Base-by-base conservation (phyloP, 2,888 invertebrate genomes). In the Alsophila aescularia region DNA sequence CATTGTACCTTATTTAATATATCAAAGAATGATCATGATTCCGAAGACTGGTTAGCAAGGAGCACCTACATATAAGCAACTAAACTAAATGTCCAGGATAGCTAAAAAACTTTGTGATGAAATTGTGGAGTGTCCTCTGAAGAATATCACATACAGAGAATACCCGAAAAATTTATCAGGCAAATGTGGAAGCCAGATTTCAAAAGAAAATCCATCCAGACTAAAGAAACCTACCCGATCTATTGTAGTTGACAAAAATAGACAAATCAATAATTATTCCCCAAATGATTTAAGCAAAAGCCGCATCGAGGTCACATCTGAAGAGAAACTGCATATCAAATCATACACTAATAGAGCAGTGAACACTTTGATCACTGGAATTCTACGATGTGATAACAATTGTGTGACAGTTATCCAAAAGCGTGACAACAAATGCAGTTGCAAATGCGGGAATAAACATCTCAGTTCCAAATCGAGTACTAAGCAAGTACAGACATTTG, bases 51-150 rank as follows among this genome's bases (percentile, higher is more conserved):
- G 44, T 44, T 44, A 36, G 9, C 34, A 24, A 24, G 9, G 6
- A n/a, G 21, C 2, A 36, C 5, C 43, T 52, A 48, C 31, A 15
- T 31, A 31, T 35, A 34, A 21, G 13, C 15, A 40, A 21, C 31
- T 14, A 29, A 16, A 16, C 41, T 35, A 41, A 73, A 86, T 84
- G 83, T 79, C 85, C 61, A 69, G 67, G 34, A 62, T 82, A 70
- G 81, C 82, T 49, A 75, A 77, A 67, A 76, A 73, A 66, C 73
- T 87, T 47, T 83, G 81, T 52, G 62, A 77, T 57, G 81, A 83
- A 57, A 77, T 85, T 36, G 82, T 83, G 47, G 76, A 82, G 36
- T 74, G 80, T 32, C 62, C 66, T 48, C 29, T 75, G 14, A 72
- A 70, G 41, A 56, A 67, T 6, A 63, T 70, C 12, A 44, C 59